Base-by-base conservation (phyloP, 2,113 vertebrate species). In the Sorex fumeus region DNA sequence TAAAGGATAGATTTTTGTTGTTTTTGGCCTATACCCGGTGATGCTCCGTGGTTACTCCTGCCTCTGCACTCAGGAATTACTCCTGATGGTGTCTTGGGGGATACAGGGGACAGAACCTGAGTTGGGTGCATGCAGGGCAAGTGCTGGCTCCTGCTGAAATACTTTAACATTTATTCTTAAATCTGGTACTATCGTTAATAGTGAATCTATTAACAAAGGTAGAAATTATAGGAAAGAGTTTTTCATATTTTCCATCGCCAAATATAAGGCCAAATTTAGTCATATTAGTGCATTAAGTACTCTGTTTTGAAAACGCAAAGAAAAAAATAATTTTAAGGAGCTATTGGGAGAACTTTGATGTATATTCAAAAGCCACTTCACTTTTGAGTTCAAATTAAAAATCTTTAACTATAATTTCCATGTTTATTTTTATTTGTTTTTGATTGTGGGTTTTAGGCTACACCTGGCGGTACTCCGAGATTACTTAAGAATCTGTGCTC, bases 331-430 rank as follows among this genome's bases (percentile, higher is more conserved):
- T 78, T 91, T 87, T 23, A 27, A 69, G 66, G 10, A 80, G 80
- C 16, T 79, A 53, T 19, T 67, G 45, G 27, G 7, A 67, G 69
- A 86, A 86, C 83, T 69, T 95, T 79, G 80, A 81, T 84, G 12
- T 27, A 83, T 90, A 90, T 60, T 79, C 21, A 36, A 23, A 32
- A 67, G 57, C 18, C 57, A 2, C 40, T 85, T 88, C 83, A 7
- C 16, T 34, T 84, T 75, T 88, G n/a, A 71, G 27, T 84, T 88
- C 87, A 81, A 80, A 19, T 94, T 76, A 66, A 87, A 88, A 85
- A 60, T 40, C 8, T 60, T 88, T 67, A 30, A 88, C 36, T 53
- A 13, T 50, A 50, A 32, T 21, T 23, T 16, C 21, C 57, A 50
- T 50, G 13, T 50, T 50, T 60, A 23, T 60, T 60, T 60, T 60